phyloP scores from a whole-genome alignment of 2,888 invertebrate genomes.

The Drosophila greeni region DNA sequence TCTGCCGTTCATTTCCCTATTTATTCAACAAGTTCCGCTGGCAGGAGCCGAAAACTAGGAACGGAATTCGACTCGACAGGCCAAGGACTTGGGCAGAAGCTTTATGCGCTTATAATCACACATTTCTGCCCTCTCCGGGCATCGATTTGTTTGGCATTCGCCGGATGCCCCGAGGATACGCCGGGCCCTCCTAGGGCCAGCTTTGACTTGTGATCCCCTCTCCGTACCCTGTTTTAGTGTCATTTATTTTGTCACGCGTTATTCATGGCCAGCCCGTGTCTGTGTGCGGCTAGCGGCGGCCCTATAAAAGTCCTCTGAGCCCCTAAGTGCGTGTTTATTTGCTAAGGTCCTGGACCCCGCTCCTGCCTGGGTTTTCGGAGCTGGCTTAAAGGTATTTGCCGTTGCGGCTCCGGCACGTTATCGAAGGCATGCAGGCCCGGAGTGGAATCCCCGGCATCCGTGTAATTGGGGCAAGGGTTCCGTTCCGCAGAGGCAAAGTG shows the following conservation, averaged over 20 bases:
- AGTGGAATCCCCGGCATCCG: conserved; percentile 36
- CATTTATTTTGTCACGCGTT: conserved; percentile 69
- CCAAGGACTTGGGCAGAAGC: conserved; percentile 33
- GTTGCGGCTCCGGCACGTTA: conserved; percentile 53
- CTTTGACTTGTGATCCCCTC: conserved; percentile 49
- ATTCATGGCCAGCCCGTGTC: conserved; percentile 39
- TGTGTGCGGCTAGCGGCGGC: conserved; percentile 21
- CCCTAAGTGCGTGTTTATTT: conserved; percentile 68
- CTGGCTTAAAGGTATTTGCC: conserved; percentile 59
- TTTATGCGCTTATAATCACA: conserved; percentile 69
- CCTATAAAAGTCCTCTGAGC: conserved; percentile 48
- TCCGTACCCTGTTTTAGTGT: conserved; percentile 49
- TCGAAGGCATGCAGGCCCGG: conserved; percentile 53
- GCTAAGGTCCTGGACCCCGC: conserved; percentile 27
- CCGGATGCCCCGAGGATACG: conserved; percentile 62
- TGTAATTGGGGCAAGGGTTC: conserved; percentile 60
- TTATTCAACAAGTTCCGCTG: conserved; percentile 69
- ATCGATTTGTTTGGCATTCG: conserved; percentile 70
- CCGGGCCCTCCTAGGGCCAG: neutral
- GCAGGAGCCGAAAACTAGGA: conserved; percentile 37
- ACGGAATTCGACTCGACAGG: conserved; percentile 49
- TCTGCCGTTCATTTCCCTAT: conserved; percentile 65
- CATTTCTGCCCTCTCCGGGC: conserved; percentile 38
- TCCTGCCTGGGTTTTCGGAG: conserved; percentile 22
- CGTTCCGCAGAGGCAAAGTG: neutral